phyloP scores from a whole-genome alignment of 2,113 vertebrate genomes.

The Oryzias celebensis region DNA sequence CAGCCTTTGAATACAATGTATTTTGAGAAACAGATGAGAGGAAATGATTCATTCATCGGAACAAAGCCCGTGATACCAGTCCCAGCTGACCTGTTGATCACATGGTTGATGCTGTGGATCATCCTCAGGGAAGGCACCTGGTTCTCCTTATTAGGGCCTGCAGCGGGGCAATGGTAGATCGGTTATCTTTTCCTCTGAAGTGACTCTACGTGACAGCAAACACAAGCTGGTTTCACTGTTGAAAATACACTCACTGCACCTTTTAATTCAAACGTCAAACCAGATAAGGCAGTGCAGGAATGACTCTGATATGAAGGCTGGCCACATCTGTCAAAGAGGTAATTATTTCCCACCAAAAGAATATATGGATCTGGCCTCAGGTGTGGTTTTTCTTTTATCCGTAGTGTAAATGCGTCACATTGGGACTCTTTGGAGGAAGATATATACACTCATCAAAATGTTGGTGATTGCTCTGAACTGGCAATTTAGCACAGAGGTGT shows the following conservation, averaged over 20 bases:
- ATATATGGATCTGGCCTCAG: conserved; percentile 58
- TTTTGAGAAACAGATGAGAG: conserved; percentile 59
- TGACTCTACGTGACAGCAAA: conserved; percentile 48
- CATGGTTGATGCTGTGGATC: conserved; percentile 57
- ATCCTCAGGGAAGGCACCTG: conserved; percentile 18
- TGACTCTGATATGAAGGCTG: conserved; percentile 36
- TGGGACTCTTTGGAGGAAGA: conserved; percentile 31
- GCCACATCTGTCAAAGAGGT: conserved; percentile 46
- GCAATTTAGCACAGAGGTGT: conserved; percentile 36
- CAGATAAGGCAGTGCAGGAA: conserved; percentile 45
- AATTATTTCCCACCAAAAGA: conserved; percentile 60
- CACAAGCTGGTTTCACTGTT: conserved; percentile 39
- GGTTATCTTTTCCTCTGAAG: conserved; percentile 46
- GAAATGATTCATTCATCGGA: conserved; percentile 68
- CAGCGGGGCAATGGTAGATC: conserved; percentile 24
- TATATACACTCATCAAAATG: conserved; percentile 52
- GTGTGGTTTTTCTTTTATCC: conserved; percentile 46
- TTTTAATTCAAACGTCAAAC: conserved; percentile 54
- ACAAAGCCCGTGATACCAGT: conserved; percentile 36
- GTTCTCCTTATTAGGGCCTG: conserved; percentile 47
- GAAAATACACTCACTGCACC: conserved; percentile 34
- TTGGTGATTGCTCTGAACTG: conserved; percentile 53
- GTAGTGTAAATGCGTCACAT: conserved; percentile 41
- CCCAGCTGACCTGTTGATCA: conserved; percentile 59
- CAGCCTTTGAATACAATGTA: conserved; percentile 44